These are phyloP conservation scores for Gyps fulvus DNA, from an alignment of 2,113 vertebrate genomes.

Conservation along the genomic window DNA sequence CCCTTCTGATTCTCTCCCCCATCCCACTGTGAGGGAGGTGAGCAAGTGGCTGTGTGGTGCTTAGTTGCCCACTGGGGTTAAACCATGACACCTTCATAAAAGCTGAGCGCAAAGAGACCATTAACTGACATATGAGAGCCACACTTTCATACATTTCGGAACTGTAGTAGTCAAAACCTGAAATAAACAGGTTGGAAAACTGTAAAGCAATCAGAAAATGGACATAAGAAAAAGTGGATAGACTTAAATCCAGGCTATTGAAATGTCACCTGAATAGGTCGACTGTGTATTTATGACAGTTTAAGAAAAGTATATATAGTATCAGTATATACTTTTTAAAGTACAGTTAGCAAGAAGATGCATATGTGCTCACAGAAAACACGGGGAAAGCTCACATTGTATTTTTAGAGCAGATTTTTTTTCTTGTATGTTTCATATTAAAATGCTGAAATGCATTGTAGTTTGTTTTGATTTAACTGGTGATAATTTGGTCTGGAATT, in stretches of 20 bases:
- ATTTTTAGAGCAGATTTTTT: not conserved
- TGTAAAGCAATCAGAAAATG: not conserved
- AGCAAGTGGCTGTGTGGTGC: too few relatives aligned
- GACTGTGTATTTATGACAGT: not conserved
- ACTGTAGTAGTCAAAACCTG: not conserved
- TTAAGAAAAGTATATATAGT: fast-evolving
- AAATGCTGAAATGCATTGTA: not conserved
- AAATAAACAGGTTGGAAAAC: not conserved
- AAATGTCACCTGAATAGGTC: not conserved
- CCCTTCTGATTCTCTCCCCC: too few relatives aligned
- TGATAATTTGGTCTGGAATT: not conserved
- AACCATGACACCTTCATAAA: not conserved
- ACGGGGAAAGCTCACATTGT: not conserved
- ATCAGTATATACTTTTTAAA: not conserved
- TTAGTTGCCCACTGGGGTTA: too few relatives aligned
- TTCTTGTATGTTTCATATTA: not conserved
- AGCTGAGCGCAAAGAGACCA: not conserved
- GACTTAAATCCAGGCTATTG: not conserved
- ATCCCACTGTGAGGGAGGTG: too few relatives aligned
- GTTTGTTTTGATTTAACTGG: not conserved
- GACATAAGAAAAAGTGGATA: not conserved
- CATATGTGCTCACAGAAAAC: not conserved
- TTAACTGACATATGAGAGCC: not conserved
- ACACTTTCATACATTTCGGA: not conserved
- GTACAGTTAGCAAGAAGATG: not conserved